Base-by-base conservation (phyloP, 2,888 invertebrate species). In the Mythimna impura region DNA sequence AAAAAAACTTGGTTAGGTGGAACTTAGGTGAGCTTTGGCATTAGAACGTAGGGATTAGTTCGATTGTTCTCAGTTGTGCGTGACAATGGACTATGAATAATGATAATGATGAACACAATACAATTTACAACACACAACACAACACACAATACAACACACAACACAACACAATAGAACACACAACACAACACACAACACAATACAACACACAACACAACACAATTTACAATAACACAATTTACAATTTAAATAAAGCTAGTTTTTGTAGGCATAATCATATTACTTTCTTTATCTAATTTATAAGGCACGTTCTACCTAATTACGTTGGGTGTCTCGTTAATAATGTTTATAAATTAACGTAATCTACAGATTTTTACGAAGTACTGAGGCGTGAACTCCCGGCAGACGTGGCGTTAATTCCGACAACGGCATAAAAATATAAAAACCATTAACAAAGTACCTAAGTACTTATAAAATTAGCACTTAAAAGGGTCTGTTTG, bases 341-440 rank as follows among this genome's bases (percentile, higher is more conserved):
- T 72, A 30, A 71, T 65, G 64, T 78, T 76, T 75, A n/a, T 57
- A 64, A 75, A 71, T 81, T 54, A 79, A 76, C 43, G 58, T 79
- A 52, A 79, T 80, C 71, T 54, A 22, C 47, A 60, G 63, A 57
- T 55, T 30, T 71, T 65, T 62, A 40, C 43, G 36, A 36, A 36
- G 47, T 20, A 70, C 69, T 55, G 61, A 67, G 52, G 52, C 69
- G 57, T 61, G 25, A 50, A 65, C 5, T 72, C 34, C 50, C 72
- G n/a, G 25, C 12, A 78, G 55, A 62, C 43, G 25, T 17, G 40
- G n/a, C n/a, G 61, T 61, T 65, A 55, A 78, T 52, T 71, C 9
- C 6, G 12, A 25, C 17, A 9, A 43, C 10, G 25, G 36, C 12
- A 61, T 60, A 50, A 30, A 47, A 58, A 64, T 22, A 36, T 7